A percentile compares a stretch with the other conserved stretches of the same genome.
Conservation (phyloP, 2,888 invertebrate genomes). For the Xanthia togata region DNA sequence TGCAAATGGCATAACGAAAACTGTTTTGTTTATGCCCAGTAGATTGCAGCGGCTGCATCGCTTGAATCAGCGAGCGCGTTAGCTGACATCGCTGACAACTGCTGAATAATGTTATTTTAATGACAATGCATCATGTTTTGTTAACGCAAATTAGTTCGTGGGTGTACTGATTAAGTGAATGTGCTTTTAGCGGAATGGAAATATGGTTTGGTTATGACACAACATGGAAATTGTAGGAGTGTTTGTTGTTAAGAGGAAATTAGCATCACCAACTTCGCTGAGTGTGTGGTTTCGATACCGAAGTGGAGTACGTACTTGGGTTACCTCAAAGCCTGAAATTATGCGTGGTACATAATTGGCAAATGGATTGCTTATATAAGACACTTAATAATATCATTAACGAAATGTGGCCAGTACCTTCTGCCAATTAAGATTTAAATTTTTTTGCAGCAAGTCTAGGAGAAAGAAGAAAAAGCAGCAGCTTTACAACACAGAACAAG, state of each 20-base stretch:
- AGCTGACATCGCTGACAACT: conserved; percentile 54
- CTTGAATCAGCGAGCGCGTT: conserved; percentile 53
- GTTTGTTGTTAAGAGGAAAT: conserved; percentile 27
- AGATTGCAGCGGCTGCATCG: conserved; percentile 59
- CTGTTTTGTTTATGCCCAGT: conserved; percentile 59
- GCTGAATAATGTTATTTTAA: conserved; percentile 64
- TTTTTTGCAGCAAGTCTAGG: background rate
- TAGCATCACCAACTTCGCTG: background rate
- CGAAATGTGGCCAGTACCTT: background rate
- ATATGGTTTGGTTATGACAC: conserved; percentile 31
- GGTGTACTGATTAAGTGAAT: conserved; percentile 47
- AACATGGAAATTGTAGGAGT: conserved; percentile 10
- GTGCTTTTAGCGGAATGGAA: conserved; percentile 44
- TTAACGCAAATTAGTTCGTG: conserved; percentile 56
- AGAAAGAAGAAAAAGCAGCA: background rate
- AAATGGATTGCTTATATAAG: too few relatives aligned
- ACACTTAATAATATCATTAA: background rate
- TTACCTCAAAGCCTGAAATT: background rate
- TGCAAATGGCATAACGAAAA: conserved; percentile 43
- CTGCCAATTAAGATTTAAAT: background rate
- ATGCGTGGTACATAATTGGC: background rate
- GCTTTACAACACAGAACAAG: too few relatives aligned
- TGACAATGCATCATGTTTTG: conserved; percentile 64
- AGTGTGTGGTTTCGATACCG: conserved; percentile 11
- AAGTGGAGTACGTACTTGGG: background rate